A percentile compares a stretch with the other conserved stretches of the same genome.
Conservation (phyloP, 1,140 invertebrate genomes). For the Polypedilum vanderplanki region DNA sequence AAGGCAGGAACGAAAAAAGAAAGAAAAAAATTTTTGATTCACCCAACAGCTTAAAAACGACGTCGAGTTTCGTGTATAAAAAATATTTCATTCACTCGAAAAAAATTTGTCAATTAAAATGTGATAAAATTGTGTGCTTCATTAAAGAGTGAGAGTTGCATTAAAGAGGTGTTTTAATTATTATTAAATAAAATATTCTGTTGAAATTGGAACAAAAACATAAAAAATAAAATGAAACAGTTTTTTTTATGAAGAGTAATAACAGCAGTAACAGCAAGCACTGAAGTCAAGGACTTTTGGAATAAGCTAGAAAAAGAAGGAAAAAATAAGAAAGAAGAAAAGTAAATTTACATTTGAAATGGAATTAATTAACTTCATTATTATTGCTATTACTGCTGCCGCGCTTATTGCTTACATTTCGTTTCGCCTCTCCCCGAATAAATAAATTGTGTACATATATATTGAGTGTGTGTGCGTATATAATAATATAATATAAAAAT, state of each 20-base stretch:
- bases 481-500: neutral
- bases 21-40: neutral
- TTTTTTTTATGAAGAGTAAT: too few species aligned
- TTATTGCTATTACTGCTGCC: neutral
- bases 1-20: neutral
- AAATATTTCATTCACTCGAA: too few species aligned
- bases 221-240: too few species aligned
- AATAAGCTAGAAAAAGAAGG: neutral
- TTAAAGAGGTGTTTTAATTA: too few species aligned
- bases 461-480: neutral
- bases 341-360: slow-evolving; percentile 19
- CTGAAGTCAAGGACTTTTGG: neutral
- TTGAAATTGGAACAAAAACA: too few species aligned
- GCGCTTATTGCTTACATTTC: neutral
- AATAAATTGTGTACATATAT: too few species aligned
- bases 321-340: slow-evolving; percentile 7
- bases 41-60: neutral
- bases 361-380: slow-evolving; percentile 11
- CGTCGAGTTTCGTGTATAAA: too few species aligned
- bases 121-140: neutral
- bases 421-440: too few species aligned
- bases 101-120: slow-evolving; percentile 3
- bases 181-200: too few species aligned
- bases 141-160: too few species aligned
- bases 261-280: neutral